Evolutionary conservation across 2,113 vertebrate species (phyloP).

Genomic region (Microcebus lehilahytsara): DNA sequence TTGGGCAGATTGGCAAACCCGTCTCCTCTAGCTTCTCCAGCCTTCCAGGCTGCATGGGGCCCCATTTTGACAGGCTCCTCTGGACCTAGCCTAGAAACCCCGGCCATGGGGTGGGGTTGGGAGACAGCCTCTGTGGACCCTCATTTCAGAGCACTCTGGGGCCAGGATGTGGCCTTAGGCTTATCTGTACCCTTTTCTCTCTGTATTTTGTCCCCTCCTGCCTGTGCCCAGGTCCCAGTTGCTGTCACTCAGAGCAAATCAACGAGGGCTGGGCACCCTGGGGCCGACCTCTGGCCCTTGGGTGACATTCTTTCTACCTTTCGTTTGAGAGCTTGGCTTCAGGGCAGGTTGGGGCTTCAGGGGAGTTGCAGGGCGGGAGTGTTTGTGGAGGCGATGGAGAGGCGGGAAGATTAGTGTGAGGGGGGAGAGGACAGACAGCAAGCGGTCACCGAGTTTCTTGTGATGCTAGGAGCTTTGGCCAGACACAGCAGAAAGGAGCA

Average conservation of each 20-base stretch:
- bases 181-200: background rate
- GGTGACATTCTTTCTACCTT: background rate
- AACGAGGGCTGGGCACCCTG: background rate
- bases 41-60: background rate
- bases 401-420: background rate
- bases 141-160: background rate
- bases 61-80: background rate
- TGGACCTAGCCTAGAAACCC: background rate
- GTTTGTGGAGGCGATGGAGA: slow-evolving; percentile 64
- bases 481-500: background rate
- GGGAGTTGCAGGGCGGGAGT: slow-evolving; percentile 48
- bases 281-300: background rate
- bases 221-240: background rate
- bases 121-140: background rate
- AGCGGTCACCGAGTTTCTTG: background rate
- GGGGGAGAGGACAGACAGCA: background rate
- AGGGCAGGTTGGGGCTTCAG: background rate
- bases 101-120: too few species aligned
- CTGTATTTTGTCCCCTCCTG: background rate
- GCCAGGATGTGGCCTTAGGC: background rate
- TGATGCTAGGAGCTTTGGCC: background rate
- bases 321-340: background rate
- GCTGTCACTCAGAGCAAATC: background rate
- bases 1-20: background rate
- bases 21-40: background rate